Evolutionary conservation across 1,140 invertebrate genomes (phyloP), one percentile per base, ranked within the genome.

Genomic region (Drosophila pandora): DNA sequence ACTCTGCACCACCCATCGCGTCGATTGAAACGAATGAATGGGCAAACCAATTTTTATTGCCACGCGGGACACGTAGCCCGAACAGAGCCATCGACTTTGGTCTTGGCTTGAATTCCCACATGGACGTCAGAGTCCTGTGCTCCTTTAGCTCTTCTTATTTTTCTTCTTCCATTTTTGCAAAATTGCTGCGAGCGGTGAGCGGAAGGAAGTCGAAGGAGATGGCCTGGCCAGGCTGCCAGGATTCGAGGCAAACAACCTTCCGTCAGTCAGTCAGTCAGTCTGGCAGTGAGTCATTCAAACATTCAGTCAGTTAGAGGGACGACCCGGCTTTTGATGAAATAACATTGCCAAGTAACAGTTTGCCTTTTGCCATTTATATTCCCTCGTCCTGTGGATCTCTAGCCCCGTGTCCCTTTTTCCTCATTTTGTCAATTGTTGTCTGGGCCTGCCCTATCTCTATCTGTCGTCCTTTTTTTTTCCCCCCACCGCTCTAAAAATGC

Each of bases 41-140:
- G 83, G 83, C 83, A 88, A 88, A 88, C 83, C 83, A 88, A 88
- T 88, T 88, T 88, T 88, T 88, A 88, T 88, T 88, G 83, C 83
- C 83, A 89, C 83, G 83, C 79, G 83, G 83, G 84, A 88, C 83
- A 88, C 84, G 83, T 88, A 88, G 83, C 61, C 62, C 69, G 59
- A 30, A 28, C 63, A 47, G 48, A 47, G 60, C 72, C 73, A 63
- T 52, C 45, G 67, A 57, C 65, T 76, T 68, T 49, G 79, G 58
- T 76, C 76, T 68, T 79, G 78, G 78, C 82, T 69, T 76, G 79
- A 69, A 81, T 87, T 76, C 81, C 81, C 81, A 67, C 78, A 76
- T 67, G 75, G 65, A 54, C 62, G 43, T 9, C 9, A 10, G 43
- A 22, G 17, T 9, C 43, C 17, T 10, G 41, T 1, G 9, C 43